Evolutionary conservation across 2,888 invertebrate species (phyloP).

Genomic region (Bruchidius siliquastri): DNA sequence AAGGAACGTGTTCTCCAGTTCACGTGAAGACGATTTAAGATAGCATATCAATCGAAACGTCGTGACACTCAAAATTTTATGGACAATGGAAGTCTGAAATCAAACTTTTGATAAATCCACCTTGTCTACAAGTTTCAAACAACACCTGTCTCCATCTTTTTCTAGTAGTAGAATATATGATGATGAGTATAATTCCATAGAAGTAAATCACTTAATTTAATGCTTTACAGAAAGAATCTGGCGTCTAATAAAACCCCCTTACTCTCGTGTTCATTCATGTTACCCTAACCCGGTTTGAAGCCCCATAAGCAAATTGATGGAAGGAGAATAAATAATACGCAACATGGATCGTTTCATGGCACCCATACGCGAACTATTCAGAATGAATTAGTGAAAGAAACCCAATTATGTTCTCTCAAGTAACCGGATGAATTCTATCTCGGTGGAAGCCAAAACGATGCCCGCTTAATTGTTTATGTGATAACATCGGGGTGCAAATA

Average conservation of each 20-base stretch:
- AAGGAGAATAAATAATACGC: not conserved
- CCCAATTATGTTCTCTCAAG: not conserved
- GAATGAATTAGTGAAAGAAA: not conserved
- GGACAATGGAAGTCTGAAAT: too few relatives aligned
- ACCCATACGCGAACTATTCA: not conserved
- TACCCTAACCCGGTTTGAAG: not conserved
- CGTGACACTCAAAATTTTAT: too few relatives aligned
- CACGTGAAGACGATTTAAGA: too few relatives aligned
- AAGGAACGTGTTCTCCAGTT: too few relatives aligned
- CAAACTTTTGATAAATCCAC: too few relatives aligned
- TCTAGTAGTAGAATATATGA: not conserved
- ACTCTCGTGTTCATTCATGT: not conserved
- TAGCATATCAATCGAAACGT: too few relatives aligned
- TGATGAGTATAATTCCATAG: not conserved
- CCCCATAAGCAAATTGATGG: not conserved
- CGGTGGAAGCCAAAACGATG: not conserved
- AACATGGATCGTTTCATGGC: not conserved
- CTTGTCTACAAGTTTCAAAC: too few relatives aligned
- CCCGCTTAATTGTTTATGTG: conserved; percentile 2
- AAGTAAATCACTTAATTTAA: not conserved
- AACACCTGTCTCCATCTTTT: too few relatives aligned
- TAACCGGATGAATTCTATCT: not conserved
- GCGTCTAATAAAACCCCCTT: not conserved
- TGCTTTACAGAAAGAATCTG: not conserved
- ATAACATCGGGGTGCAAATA: not conserved